Conservation (phyloP, 1,140 invertebrate genomes). For the Nomia melanderi region DNA sequence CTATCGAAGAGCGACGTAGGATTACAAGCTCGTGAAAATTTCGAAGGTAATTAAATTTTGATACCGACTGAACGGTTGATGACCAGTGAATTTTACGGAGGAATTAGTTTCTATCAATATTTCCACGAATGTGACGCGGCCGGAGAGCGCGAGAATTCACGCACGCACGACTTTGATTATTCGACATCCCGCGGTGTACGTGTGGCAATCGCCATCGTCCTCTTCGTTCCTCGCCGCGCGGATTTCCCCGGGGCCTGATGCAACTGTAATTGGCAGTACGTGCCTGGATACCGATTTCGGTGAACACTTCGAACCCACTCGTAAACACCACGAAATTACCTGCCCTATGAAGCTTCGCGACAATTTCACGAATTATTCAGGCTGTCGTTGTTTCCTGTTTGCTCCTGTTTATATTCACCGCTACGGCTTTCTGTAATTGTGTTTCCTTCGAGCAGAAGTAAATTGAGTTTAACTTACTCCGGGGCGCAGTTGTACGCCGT, state of each 20-base stretch:
- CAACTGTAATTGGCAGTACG: constrained; percentile 51
- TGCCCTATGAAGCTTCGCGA: constrained; percentile 33
- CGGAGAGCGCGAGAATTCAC: neutral
- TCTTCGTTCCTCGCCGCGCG: constrained; percentile 36
- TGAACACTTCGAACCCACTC: constrained; percentile 21
- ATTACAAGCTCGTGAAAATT: too few relatives aligned
- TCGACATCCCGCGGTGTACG: constrained; percentile 35
- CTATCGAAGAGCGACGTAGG: too few relatives aligned
- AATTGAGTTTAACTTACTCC: neutral
- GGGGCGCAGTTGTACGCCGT: too few relatives aligned
- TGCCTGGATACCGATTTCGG: constrained; percentile 46
- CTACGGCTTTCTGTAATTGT: neutral
- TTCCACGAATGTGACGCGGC: neutral
- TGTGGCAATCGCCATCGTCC: neutral
- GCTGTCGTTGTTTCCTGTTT: neutral
- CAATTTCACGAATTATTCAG: neutral
- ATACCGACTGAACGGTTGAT: too few relatives aligned
- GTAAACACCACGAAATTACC: constrained; percentile 16
- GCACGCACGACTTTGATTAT: constrained; percentile 58
- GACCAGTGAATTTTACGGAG: neutral
- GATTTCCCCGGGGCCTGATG: constrained; percentile 53
- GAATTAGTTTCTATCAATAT: neutral
- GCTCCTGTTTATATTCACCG: neutral
- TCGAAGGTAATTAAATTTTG: neutral
- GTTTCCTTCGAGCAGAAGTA: neutral